These are phyloP conservation scores for Calosoma granatense DNA, from an alignment of 1,140 invertebrate genomes.

Conservation along the genomic window DNA sequence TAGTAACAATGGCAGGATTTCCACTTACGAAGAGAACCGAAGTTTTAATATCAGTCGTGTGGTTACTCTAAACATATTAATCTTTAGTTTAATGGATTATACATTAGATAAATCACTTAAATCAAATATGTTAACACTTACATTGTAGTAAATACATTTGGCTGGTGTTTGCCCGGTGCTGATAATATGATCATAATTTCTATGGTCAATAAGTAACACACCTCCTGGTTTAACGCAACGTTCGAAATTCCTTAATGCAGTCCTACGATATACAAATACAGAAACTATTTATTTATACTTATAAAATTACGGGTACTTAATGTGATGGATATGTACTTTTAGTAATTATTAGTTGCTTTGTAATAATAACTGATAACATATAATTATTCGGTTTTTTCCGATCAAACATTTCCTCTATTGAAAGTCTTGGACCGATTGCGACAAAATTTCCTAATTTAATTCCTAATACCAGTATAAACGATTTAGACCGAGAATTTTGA, in stretches of 20 bases:
- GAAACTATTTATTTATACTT: too few species aligned
- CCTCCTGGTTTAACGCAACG: conserved; percentile 76
- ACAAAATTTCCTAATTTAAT: conserved; percentile 13
- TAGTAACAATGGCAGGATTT: conserved; percentile 58
- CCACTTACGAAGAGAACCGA: conserved; percentile 68
- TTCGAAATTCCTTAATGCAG: conserved; percentile 65
- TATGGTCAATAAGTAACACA: conserved; percentile 72
- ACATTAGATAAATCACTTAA: conserved; percentile 1
- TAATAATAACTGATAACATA: too few species aligned
- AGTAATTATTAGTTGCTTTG: too few species aligned
- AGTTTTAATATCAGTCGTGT: conserved; percentile 70
- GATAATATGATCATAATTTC: conserved; percentile 78
- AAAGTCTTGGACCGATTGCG: conserved; percentile 18
- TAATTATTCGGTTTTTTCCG: too few species aligned
- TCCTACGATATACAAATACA: too few species aligned
- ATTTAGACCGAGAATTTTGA: background rate
- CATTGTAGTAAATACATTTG: conserved; percentile 81
- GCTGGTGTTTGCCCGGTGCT: conserved; percentile 58
- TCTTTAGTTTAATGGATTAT: background rate
- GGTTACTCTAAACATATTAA: conserved; percentile 53
- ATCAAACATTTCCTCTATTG: too few species aligned
- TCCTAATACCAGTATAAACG: background rate
- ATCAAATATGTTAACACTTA: conserved; percentile 39
- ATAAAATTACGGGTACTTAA: too few species aligned
- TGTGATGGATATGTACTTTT: too few species aligned